Evolutionary conservation across 2,888 invertebrate genomes (phyloP).

Genomic region (Drosophila limbata): DNA sequence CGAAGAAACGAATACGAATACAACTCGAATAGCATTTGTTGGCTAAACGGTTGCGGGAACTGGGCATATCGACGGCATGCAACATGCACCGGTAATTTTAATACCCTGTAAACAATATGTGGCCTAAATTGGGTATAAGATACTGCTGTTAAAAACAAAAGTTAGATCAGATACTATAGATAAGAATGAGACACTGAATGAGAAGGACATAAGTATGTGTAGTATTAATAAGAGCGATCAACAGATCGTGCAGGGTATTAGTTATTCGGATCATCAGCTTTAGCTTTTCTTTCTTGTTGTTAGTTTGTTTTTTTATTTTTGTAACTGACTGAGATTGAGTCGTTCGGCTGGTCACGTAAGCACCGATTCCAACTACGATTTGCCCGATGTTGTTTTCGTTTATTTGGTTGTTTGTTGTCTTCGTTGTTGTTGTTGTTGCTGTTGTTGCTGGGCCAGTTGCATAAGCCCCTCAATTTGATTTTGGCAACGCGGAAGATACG

Average conservation of each 20-base stretch:
- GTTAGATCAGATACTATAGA: background rate
- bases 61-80: conserved; percentile 48
- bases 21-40: conserved; percentile 23
- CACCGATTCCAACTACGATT: conserved; percentile 61
- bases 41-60: conserved; percentile 18
- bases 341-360: conserved; percentile 72
- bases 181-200: background rate
- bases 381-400: conserved; percentile 35
- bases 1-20: conserved; percentile 29
- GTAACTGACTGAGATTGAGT: conserved; percentile 53
- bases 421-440: conserved; percentile 22
- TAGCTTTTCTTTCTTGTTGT: conserved; percentile 13
- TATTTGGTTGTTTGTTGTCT: conserved; percentile 25
- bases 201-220: background rate
- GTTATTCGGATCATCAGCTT: background rate
- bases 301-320: background rate
- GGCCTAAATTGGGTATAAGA: background rate
- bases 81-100: conserved; percentile 61
- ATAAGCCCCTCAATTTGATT: conserved; percentile 69
- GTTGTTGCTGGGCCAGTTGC: conserved; percentile 55
- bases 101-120: conserved; percentile 9
- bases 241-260: conserved; percentile 3
- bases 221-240: background rate
- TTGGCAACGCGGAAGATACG: conserved; percentile 71
- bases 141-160: background rate